phyloP scores from a whole-genome alignment of 2,113 vertebrate species.

The Burhinus oedicnemus region DNA sequence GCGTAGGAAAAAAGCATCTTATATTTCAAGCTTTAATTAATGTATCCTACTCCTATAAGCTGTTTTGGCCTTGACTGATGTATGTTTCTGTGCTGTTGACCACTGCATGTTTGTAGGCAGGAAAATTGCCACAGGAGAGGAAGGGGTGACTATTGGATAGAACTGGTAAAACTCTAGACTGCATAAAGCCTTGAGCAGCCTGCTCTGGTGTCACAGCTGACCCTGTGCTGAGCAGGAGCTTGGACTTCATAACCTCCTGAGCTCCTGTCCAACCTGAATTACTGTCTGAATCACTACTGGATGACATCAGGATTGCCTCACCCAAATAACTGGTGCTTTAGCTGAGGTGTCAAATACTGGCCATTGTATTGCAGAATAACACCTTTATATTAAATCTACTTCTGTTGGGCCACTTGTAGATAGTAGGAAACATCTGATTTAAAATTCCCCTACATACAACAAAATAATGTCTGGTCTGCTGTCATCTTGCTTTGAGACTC shows the following conservation, averaged over 20 bases:
- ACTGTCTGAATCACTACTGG: neutral
- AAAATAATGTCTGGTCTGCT: neutral
- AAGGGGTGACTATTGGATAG: no score
- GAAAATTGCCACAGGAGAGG: neutral
- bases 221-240: neutral
- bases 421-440: neutral
- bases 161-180: neutral
- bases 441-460: neutral
- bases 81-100: neutral
- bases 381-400: neutral
- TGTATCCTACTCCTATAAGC: neutral
- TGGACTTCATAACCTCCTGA: neutral
- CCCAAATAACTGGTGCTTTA: neutral
- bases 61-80: rapidly evolving
- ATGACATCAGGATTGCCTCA: neutral
- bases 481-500: neutral
- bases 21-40: neutral
- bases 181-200: neutral
- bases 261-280: neutral
- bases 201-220: neutral
- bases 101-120: neutral
- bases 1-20: neutral
- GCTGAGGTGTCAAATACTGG: neutral
- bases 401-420: neutral
- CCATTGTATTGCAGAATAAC: neutral